Base-by-base conservation (phyloP, 2,888 invertebrate species). In the Orthosia cruda region DNA sequence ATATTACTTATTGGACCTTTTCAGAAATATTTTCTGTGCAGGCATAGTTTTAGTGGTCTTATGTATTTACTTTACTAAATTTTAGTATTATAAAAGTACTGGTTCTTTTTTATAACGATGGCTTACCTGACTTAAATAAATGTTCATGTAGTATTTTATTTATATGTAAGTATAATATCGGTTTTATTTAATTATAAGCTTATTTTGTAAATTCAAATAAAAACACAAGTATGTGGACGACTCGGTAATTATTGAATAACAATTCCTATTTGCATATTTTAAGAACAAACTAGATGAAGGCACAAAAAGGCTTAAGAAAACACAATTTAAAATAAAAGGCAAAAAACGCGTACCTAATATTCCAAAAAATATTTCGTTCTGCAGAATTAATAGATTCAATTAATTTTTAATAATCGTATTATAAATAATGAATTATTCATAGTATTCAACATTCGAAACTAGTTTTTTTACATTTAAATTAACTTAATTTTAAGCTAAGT, bases 351-450 rank as follows among this genome's bases (percentile, higher is more conserved):
- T 72, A 52, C 11, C n/a, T n/a, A n/a, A n/a, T 32, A 62, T 80
- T 55, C 49, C 50, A 83, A 80, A 80, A 71, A 81, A 76, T 64
- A 76, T 70, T 81, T 84, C 11, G 54, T 58, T 57, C 57, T 54
- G 45, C 57, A 61, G 67, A 72, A 68, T 71, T 73, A 70, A 62
- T 67, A 63, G 52, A 74, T 63, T 81, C 57, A 66, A 81, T 81
- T 84, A 87, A 77, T 81, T 72, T 77, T 85, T 77, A 72, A 87
- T 81, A 87, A 80, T 81, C 70, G 65, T 81, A 77, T 81, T 81
- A 72, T 59, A 70, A 68, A 72, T 77, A 80, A 84, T 86, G 71
- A 84, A 87, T 87, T 57, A 87, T 88, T 88, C 83, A 88, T 88
- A 45, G 11, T 64, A 57, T 74, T 76, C 58, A 82, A 65, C 70